phyloP scores from a whole-genome alignment of 2,888 invertebrate species.

The Baronia brevicornis region DNA sequence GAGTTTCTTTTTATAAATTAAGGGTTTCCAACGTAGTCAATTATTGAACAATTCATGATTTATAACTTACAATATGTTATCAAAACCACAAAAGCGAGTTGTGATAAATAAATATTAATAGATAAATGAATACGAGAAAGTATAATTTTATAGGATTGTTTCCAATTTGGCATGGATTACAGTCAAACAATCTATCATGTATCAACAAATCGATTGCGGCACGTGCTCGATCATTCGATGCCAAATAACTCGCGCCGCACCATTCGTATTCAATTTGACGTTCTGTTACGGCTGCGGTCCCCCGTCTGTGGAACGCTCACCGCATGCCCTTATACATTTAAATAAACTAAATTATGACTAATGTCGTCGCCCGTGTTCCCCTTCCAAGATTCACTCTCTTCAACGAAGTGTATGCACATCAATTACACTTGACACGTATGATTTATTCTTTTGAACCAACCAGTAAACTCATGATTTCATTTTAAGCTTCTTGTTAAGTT shows the following conservation, averaged over 20 bases:
- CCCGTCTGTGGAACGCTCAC: slow-evolving; percentile 40
- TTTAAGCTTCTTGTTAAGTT: too few species aligned
- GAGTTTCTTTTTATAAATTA: too few species aligned
- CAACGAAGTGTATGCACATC: not conserved
- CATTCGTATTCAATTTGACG: slow-evolving; percentile 52
- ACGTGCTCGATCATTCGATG: slow-evolving; percentile 42
- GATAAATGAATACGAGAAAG: too few species aligned
- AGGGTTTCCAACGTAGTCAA: too few species aligned
- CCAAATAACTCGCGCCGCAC: slow-evolving; percentile 47
- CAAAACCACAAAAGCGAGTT: too few species aligned
- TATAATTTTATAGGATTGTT: too few species aligned
- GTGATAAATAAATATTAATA: too few species aligned
- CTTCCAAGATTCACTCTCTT: slow-evolving; percentile 4
- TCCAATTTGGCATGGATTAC: slow-evolving; percentile 14
- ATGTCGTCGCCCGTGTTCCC: slow-evolving; percentile 15
- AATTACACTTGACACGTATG: not conserved
- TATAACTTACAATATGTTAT: too few species aligned
- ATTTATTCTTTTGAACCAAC: too few species aligned
- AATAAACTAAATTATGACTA: slow-evolving; percentile 50
- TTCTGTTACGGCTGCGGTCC: slow-evolving; percentile 51
- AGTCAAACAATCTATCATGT: slow-evolving; percentile 41
- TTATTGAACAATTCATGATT: too few species aligned
- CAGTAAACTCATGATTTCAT: too few species aligned
- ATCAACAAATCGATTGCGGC: slow-evolving; percentile 45
- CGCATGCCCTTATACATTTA: slow-evolving; percentile 43